Percentiles rank a stretch among this genome's conserved stretches.
Evolutionary conservation across 1,140 invertebrate genomes (phyloP).

Genomic region (Euura lappo): DNA sequence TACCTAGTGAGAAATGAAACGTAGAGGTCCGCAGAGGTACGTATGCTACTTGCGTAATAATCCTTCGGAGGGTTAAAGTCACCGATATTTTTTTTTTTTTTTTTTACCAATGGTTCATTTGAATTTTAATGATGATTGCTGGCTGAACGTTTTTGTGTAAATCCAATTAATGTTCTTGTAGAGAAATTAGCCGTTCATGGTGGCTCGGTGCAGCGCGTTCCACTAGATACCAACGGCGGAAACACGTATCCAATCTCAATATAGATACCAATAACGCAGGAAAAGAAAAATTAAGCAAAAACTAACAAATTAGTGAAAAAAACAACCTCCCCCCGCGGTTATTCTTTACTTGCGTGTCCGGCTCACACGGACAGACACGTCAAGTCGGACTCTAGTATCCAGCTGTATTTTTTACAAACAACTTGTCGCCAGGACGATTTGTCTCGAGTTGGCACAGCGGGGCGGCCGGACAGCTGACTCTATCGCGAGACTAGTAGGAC

Average conservation of each 20-base stretch:
- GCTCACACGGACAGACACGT: too few species aligned
- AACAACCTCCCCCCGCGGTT: background rate
- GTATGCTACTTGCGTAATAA: too few species aligned
- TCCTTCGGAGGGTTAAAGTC: background rate
- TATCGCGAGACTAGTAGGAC: constrained; percentile 46
- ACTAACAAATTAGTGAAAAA: background rate
- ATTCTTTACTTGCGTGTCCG: background rate
- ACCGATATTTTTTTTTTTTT: background rate
- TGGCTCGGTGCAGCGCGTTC: background rate
- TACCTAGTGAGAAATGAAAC: too few species aligned
- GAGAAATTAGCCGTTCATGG: background rate
- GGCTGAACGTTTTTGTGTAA: background rate
- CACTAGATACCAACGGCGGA: background rate
- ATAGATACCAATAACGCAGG: too few species aligned
- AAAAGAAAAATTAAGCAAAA: too few species aligned
- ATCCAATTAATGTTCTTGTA: constrained; percentile 7
- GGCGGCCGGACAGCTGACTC: constrained; percentile 44
- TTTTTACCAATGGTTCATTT: background rate
- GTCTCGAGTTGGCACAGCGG: constrained; percentile 20
- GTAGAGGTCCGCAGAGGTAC: too few species aligned
- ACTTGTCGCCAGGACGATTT: constrained; percentile 40
- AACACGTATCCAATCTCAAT: background rate
- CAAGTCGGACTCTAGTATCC: background rate
- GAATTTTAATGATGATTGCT: constrained; percentile 7
- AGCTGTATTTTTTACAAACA: constrained; percentile 32